Percentiles rank a stretch among this genome's conserved stretches.
phyloP scores from a whole-genome alignment of 2,888 invertebrate species.

The Rhingia rostrata region DNA sequence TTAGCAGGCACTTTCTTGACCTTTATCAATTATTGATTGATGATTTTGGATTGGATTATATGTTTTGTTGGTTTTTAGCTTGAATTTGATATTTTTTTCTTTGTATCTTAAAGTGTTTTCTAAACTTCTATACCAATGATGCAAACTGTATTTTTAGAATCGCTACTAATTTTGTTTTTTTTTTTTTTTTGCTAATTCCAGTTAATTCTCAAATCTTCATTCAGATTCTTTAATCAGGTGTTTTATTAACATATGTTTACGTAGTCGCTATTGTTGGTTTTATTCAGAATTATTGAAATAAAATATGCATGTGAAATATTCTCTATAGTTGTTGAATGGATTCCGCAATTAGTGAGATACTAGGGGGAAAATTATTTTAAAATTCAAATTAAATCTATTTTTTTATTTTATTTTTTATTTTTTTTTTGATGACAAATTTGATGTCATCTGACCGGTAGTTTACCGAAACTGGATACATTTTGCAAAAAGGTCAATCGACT shows the following conservation, averaged over 20 bases:
- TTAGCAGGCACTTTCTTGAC: conserved; percentile 2
- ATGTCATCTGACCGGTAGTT: conserved; percentile 2
- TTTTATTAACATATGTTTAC: conserved; percentile 39
- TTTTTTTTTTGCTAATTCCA: neutral
- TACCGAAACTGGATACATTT: neutral
- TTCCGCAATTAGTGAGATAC: conserved; percentile 14
- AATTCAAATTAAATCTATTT: conserved; percentile 21
- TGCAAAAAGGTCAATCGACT: too few species aligned
- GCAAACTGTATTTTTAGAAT: conserved; percentile 57
- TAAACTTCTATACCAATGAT: conserved; percentile 45
- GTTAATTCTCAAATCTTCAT: conserved; percentile 11
- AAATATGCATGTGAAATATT: conserved; percentile 4
- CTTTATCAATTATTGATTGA: neutral
- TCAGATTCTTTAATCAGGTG: conserved; percentile 7
- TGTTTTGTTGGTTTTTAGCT: neutral
- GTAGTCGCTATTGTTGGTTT: conserved; percentile 13
- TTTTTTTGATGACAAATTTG: neutral
- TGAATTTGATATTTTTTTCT: conserved; percentile 3
- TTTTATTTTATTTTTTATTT: neutral
- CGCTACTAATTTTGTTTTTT: neutral
- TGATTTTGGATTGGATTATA: neutral
- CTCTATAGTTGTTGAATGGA: conserved; percentile 12
- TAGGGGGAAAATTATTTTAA: neutral
- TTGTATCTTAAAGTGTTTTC: neutral
- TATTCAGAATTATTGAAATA: conserved; percentile 43